Evolutionary conservation across 2,888 invertebrate species (phyloP).

Genomic region (Epicampocera succincta): DNA sequence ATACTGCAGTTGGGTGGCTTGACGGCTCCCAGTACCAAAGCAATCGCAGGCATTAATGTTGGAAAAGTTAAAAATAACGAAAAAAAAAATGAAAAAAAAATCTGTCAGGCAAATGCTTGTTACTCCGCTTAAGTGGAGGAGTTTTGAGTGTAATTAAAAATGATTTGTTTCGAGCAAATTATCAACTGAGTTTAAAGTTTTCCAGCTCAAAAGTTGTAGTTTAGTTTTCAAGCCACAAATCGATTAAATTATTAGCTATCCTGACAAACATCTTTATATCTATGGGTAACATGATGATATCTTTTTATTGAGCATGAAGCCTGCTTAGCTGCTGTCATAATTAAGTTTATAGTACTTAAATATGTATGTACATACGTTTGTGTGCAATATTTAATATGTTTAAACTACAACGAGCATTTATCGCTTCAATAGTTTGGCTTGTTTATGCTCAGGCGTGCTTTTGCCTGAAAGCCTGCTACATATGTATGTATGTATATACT

Average conservation of each 20-base stretch:
- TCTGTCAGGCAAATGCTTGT: conserved; percentile 8
- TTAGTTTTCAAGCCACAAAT: conserved; percentile 41
- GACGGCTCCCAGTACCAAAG: conserved; percentile 10
- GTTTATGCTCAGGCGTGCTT: conserved; percentile 15
- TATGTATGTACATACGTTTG: too few relatives aligned
- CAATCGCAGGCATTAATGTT: not conserved
- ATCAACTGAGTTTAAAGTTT: conserved; percentile 44
- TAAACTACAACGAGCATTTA: conserved; percentile 36
- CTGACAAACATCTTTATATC: conserved; percentile 33
- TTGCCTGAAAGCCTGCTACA: conserved; percentile 43
- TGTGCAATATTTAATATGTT: not conserved
- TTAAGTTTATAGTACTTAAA: conserved; percentile 26
- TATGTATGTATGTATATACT: not conserved
- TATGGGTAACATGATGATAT: conserved; percentile 48
- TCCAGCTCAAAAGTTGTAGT: not conserved
- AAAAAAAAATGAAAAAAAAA: not conserved
- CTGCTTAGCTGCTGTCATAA: conserved; percentile 18
- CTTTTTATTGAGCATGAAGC: conserved; percentile 13
- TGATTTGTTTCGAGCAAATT: conserved; percentile 51
- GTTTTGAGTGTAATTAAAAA: conserved; percentile 56
- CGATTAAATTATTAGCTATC: conserved; percentile 52
- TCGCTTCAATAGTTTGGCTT: conserved; percentile 55
- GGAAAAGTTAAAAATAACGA: not conserved
- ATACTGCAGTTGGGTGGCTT: conserved; percentile 70
- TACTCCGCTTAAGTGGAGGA: conserved; percentile 3